These are phyloP conservation scores for Drosophila takahashii DNA, from an alignment of 1,140 invertebrate species.

Conservation along the genomic window DNA sequence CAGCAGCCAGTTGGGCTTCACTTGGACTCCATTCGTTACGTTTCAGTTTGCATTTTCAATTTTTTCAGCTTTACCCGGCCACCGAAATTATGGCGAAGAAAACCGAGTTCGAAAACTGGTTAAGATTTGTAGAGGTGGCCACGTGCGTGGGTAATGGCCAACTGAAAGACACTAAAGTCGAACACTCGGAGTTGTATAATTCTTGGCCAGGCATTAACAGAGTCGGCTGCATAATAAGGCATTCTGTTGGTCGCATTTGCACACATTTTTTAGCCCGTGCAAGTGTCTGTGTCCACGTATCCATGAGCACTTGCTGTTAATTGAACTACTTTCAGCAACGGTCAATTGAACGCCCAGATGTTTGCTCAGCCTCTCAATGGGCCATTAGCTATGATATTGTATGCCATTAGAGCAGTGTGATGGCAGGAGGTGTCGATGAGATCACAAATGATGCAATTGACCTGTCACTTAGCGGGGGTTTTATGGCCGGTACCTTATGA, in stretches of 20 bases:
- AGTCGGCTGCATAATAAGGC: conserved; percentile 62
- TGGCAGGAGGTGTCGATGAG: background rate
- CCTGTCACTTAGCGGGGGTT: conserved; percentile 14
- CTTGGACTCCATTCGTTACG: conserved; percentile 2
- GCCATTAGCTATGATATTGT: background rate
- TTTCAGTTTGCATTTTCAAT: conserved; percentile 32
- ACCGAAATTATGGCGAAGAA: conserved; percentile 1
- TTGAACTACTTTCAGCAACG: conserved; percentile 53
- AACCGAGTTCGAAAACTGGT: conserved; percentile 37
- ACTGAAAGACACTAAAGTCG: conserved; percentile 1
- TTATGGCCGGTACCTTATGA: background rate
- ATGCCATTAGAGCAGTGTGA: background rate
- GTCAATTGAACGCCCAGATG: conserved; percentile 18
- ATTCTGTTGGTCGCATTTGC: conserved; percentile 19
- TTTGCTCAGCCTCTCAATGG: conserved; percentile 1
- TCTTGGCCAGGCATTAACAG: conserved; percentile 63
- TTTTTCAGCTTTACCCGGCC: background rate
- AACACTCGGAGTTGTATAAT: conserved; percentile 56
- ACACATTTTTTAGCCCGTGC: conserved; percentile 1
- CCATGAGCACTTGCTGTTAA: conserved; percentile 21
- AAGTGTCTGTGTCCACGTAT: background rate
- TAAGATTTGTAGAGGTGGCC: conserved; percentile 31
- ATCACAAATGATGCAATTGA: conserved; percentile 17
- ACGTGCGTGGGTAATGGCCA: conserved; percentile 60
- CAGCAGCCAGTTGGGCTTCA: background rate